Evolutionary conservation across 2,888 invertebrate genomes (phyloP), one percentile per base, ranked within the genome.

Genomic region (Ichneumon xanthorius): DNA sequence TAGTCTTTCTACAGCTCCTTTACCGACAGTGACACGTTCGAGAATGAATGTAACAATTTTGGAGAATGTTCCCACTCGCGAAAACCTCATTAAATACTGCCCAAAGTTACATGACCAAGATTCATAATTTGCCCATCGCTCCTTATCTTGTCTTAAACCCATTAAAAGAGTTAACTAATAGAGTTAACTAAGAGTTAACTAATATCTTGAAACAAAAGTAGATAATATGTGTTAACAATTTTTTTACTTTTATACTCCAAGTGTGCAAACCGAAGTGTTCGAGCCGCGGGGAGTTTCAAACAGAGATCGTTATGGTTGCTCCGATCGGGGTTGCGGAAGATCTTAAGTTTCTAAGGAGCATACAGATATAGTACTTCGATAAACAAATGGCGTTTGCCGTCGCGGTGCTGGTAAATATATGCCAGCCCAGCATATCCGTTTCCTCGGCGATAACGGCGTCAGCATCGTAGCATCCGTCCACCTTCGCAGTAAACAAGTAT

Each of bases 401-500:
- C 45, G 16, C 45, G 45, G 45, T 4, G 45, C 45, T 48, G 14
- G 45, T 16, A 48, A 48, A 48, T 48, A 48, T 48, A 16, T 48
- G 45, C 45, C 4, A 48, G 45, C 4, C 14, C 45, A 16, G 45
- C 45, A 16, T 48, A 48, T 48, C 45, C 16, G 45, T 48, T 48
- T 48, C 45, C 22, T 22, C 26, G 26, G 58, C 30, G 67, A 73
- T 67, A 67, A 73, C 73, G 67, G 73, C 73, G 73, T 55, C 73
- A 75, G 80, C 70, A 70, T 48, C 68, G 53, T 68, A 37, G 65
- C 48, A 50, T 75, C 63, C 48, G 61, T 61, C 75, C 58, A 33
- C 2, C 22, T 65, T 65, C 63, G 80, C 9, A 37, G 72, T 72
- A 80, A 80, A 80, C 80, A 80, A 72, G 65, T 65, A 37, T 65